Percentiles rank a stretch among this genome's conserved stretches.
These are phyloP conservation scores for Cheilosia urbana DNA, from an alignment of 2,888 invertebrate genomes.

Conservation along the genomic window DNA sequence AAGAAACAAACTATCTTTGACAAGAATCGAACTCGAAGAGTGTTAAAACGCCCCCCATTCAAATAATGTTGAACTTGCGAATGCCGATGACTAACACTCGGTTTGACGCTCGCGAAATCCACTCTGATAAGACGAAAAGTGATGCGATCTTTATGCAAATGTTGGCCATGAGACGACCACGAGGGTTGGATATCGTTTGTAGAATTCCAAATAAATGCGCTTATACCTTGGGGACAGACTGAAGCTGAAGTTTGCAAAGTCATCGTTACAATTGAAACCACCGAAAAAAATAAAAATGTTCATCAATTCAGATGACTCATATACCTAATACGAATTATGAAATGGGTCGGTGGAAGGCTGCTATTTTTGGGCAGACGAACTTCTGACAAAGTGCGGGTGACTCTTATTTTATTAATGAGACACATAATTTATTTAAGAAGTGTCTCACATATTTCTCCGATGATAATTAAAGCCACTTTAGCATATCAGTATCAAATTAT, in stretches of 20 bases:
- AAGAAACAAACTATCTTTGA: conserved; percentile 11
- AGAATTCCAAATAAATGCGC: background rate
- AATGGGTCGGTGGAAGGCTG: conserved; percentile 23
- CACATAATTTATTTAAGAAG: conserved; percentile 41
- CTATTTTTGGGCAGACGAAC: conserved; percentile 53
- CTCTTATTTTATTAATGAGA: conserved; percentile 41
- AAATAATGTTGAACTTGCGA: background rate
- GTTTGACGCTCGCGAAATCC: conserved; percentile 47
- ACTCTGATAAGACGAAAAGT: conserved; percentile 38
- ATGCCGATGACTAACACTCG: conserved; percentile 44
- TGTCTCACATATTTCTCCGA: conserved; percentile 30
- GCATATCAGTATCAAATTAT: conserved; percentile 60
- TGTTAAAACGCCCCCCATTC: conserved; percentile 58
- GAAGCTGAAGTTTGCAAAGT: conserved; percentile 40
- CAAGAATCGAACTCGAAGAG: conserved; percentile 30
- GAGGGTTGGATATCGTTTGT: conserved; percentile 9
- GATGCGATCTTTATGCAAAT: conserved; percentile 55
- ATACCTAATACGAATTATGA: conserved; percentile 7
- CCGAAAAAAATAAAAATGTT: background rate
- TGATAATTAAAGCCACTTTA: conserved; percentile 62
- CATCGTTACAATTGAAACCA: conserved; percentile 12
- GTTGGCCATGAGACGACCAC: background rate
- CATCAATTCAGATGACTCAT: conserved; percentile 43
- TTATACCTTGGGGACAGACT: conserved; percentile 28
- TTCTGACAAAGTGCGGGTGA: conserved; percentile 42